Evolutionary conservation across 2,113 vertebrate genomes (phyloP).

Genomic region (Lamprotornis superbus): DNA sequence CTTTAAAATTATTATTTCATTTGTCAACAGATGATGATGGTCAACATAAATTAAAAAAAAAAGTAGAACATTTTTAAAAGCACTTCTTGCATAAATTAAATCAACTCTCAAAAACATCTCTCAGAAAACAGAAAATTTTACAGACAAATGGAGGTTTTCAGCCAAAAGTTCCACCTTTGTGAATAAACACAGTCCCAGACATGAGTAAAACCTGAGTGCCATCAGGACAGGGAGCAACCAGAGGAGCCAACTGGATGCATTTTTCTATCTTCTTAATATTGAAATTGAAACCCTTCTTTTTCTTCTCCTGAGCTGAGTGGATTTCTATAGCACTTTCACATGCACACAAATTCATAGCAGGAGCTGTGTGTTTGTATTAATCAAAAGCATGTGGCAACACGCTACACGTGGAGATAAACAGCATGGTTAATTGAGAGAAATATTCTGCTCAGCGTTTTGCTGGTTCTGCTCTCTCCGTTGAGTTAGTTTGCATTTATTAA

Average conservation of each 20-base stretch:
- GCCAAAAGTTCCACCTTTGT: not conserved
- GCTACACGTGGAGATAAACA: constrained; percentile 38
- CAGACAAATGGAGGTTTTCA: not conserved
- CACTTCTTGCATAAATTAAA: not conserved
- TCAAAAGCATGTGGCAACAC: constrained; percentile 27
- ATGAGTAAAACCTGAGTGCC: not conserved
- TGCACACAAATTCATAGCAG: not conserved
- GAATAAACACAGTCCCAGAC: not conserved
- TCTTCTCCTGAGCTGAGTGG: not conserved
- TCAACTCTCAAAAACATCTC: not conserved
- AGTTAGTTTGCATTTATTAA: not conserved
- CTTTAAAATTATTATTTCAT: not conserved
- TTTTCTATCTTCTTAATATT: not conserved
- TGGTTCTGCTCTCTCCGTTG: not conserved
- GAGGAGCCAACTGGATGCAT: not conserved
- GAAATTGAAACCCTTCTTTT: not conserved
- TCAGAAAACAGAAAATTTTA: not conserved
- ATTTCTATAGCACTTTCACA: not conserved
- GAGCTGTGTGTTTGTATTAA: constrained; percentile 35
- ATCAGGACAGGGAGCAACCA: not conserved
- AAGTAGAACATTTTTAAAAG: fast-evolving
- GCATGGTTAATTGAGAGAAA: constrained; percentile 28
- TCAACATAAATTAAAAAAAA: not conserved
- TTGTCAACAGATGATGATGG: not conserved
- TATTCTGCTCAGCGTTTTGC: not conserved